Percentiles rank a stretch among this genome's conserved stretches.
Evolutionary conservation across 2,888 invertebrate genomes (phyloP).

Genomic region (Athalia cordata): DNA sequence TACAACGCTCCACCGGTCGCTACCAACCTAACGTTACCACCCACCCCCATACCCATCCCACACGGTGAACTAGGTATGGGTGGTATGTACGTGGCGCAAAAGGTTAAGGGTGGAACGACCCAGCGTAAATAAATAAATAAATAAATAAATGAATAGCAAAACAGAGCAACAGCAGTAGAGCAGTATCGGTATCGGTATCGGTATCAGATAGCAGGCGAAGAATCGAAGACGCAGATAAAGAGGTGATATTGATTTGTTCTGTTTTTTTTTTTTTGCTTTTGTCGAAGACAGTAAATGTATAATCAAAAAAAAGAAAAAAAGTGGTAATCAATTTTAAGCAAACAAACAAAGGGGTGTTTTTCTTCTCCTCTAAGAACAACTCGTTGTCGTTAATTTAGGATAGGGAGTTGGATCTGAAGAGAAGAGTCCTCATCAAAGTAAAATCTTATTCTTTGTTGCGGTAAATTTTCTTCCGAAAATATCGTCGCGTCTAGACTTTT

Average conservation of each 20-base stretch:
- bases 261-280: no score
- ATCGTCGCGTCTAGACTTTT: constrained; percentile 56
- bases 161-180: neutral
- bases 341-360: neutral
- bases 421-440: constrained; percentile 54
- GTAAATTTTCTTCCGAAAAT: constrained; percentile 60
- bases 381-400: constrained; percentile 35
- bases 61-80: constrained; percentile 21
- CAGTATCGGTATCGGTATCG: neutral
- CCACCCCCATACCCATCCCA: no score
- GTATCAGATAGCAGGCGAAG: neutral
- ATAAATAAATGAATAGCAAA: constrained; percentile 35
- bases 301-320: no score
- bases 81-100: constrained; percentile 46
- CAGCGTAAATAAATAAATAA: constrained; percentile 68
- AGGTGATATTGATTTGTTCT: neutral
- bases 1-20: constrained; percentile 61
- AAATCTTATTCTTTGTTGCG: constrained; percentile 58
- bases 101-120: constrained; percentile 62
- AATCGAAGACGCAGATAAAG: neutral
- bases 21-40: constrained; percentile 31
- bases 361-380: constrained; percentile 16
- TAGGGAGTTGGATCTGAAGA: constrained; percentile 17
- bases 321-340: no score
- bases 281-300: no score